Evolutionary conservation across 2,113 vertebrate species (phyloP).

Genomic region (Vulpes vulpes): DNA sequence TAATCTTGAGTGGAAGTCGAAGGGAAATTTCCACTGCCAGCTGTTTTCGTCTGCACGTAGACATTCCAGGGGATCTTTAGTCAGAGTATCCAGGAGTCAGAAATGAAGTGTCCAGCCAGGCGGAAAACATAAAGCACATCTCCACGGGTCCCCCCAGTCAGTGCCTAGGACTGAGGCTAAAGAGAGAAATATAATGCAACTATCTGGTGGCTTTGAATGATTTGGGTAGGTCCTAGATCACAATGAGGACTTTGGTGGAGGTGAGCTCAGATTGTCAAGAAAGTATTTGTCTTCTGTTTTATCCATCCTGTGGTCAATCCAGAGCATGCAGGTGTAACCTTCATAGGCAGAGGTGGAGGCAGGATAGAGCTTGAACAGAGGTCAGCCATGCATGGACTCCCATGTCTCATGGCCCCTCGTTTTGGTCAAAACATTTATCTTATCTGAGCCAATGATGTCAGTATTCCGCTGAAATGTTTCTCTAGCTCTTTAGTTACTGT

Average conservation of each 20-base stretch:
- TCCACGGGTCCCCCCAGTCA: background rate
- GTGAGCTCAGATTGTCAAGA: background rate
- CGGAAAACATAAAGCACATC: background rate
- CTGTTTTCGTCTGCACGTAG: background rate
- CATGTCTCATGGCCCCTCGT: background rate
- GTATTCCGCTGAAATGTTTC: background rate
- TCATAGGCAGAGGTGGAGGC: background rate
- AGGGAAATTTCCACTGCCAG: background rate
- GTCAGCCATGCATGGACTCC: background rate
- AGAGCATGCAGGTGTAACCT: background rate
- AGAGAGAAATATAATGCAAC: background rate
- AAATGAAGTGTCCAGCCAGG: background rate
- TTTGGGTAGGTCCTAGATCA: background rate
- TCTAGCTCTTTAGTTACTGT: background rate
- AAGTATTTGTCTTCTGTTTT: background rate
- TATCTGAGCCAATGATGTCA: background rate
- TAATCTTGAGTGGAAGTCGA: background rate
- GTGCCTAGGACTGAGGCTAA: background rate
- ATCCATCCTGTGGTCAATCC: background rate
- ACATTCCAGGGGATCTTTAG: background rate
- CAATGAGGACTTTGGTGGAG: background rate
- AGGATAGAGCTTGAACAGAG: background rate
- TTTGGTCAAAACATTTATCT: background rate
- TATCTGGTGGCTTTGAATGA: background rate
- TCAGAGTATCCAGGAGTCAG: background rate